A percentile compares a stretch with the other conserved stretches of the same genome.
Conservation (phyloP, 2,797 vertebrate species). For the Fistularia commersonii region DNA sequence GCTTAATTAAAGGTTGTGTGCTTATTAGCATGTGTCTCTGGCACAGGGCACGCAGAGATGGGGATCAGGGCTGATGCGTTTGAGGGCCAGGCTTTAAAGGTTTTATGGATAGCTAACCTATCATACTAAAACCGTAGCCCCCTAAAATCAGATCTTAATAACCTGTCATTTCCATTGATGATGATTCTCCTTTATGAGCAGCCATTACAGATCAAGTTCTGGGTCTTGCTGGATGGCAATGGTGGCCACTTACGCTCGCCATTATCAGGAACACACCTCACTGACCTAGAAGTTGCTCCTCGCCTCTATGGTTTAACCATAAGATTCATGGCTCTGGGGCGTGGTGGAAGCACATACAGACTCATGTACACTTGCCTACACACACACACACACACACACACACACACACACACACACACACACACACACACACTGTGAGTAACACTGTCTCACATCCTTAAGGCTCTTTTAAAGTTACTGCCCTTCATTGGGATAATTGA, state of each 20-base stretch:
- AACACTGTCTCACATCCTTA: too few relatives aligned
- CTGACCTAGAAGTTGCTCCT: slow-evolving; percentile 49
- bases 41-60: slow-evolving; percentile 76
- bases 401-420: too few relatives aligned
- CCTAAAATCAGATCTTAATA: slow-evolving; percentile 87
- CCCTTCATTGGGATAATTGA: too few relatives aligned
- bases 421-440: neutral
- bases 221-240: slow-evolving; percentile 43
- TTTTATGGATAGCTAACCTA: slow-evolving; percentile 93
- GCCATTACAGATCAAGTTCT: slow-evolving; percentile 71
- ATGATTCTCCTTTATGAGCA: slow-evolving; percentile 75
- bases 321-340: slow-evolving; percentile 12
- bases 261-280: slow-evolving; percentile 54
- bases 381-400: neutral
- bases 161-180: slow-evolving; percentile 87
- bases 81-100: slow-evolving; percentile 90
- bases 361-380: too few relatives aligned
- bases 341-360: slow-evolving; percentile 13
- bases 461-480: too few relatives aligned
- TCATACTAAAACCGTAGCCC: slow-evolving; percentile 84
- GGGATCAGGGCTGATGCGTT: slow-evolving; percentile 85
- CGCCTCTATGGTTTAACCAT: slow-evolving; percentile 48
- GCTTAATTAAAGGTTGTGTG: slow-evolving; percentile 99
- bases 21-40: slow-evolving; percentile 99
- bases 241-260: slow-evolving; percentile 43